Percentiles rank a stretch among this genome's conserved stretches.
Conservation (phyloP, 2,888 invertebrate genomes). For the Xestia rhomboidea region DNA sequence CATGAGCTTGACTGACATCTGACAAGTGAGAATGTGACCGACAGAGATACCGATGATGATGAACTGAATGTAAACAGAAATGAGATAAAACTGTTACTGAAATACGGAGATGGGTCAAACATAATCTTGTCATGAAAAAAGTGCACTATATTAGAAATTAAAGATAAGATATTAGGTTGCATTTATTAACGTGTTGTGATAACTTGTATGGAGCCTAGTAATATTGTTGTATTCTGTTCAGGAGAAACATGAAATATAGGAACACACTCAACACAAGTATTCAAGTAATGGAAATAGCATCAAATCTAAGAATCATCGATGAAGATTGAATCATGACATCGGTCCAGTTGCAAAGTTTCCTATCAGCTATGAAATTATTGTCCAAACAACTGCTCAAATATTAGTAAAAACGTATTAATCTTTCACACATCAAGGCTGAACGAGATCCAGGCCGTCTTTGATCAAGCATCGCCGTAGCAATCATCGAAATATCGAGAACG, state of each 20-base stretch:
- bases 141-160: background rate
- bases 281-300: conserved; percentile 19
- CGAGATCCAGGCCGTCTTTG: conserved; percentile 73
- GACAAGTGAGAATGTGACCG: conserved; percentile 46
- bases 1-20: conserved; percentile 40
- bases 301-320: conserved; percentile 44
- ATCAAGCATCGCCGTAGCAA: conserved; percentile 73
- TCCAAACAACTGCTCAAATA: conserved; percentile 71
- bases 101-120: conserved; percentile 27
- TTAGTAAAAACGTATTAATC: conserved; percentile 76
- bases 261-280: background rate
- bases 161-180: background rate
- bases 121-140: background rate
- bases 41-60: conserved; percentile 41
- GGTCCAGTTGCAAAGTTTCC: conserved; percentile 62
- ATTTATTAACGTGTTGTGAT: background rate
- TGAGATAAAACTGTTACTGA: conserved; percentile 15
- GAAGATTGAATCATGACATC: conserved; percentile 62
- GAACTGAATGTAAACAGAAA: conserved; percentile 21
- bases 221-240: background rate
- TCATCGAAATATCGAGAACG: conserved; percentile 72
- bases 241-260: background rate
- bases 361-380: conserved; percentile 59
- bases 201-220: background rate
- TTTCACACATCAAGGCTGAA: conserved; percentile 70